Base-by-base conservation (phyloP, 2,113 vertebrate species). In the Asarcornis scutulata region DNA sequence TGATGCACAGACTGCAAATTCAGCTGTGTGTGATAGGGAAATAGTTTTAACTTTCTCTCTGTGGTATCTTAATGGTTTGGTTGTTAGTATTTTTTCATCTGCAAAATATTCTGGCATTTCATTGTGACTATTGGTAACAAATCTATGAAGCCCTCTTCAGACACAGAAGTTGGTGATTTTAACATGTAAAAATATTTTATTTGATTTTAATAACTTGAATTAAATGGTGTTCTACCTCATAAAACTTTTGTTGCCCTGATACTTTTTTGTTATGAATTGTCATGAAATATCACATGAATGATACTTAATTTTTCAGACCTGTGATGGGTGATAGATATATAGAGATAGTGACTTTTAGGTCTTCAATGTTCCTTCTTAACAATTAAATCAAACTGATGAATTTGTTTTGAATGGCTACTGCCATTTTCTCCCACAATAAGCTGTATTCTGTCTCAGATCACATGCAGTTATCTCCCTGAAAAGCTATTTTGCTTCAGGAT, bases 141-240 rank as follows among this genome's bases (percentile, higher is more conserved):
- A 91, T 82, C 17, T 18, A 18, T 38, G 67, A 96, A 93, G 11
- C 6, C 7, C 5, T 76, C 21, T 40, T 82, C 62, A 71, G 32
- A 55, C 26, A 46, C 12, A 63, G 34, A 85, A 82, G 23, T n/a
- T n/a, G 17, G 11, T 84, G 32, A 56, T 11, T 50, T 50, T 50
- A 50, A 50, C 22, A 50, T 50, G 17, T 75, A 71, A 59, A 85
- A 86, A 66, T 60, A 34, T 42, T 89, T 71, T 71, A 60, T 4
- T 48, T n/a, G 3, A 8, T 53, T 91, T 78, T 52, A 82, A n/a
- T 73, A 56, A 84, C 29, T n/a, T 69, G 17, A 79, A 87, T 88
- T 86, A 94, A 93, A 86, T 21, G 17, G n/a, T 12, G 14, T 81
- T 86, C 38, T 90, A 17, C 18, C 29, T 91, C 80, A 52, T 53